Base-by-base conservation (phyloP, 2,797 vertebrate species). In the Phyllotis vaccarum region DNA sequence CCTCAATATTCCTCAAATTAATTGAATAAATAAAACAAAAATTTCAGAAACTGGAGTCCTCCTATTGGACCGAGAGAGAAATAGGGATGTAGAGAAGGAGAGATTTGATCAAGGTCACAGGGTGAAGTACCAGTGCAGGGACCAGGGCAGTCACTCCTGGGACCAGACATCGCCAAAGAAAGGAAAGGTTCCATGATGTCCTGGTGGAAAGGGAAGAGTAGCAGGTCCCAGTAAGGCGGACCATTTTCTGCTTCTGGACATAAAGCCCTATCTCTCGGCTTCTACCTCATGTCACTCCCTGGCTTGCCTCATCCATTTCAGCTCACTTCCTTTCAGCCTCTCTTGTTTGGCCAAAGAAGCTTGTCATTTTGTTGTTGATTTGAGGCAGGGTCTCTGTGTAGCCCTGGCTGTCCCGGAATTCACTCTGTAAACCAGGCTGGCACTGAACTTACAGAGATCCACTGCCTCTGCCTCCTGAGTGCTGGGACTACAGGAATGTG, bases 1-100 rank as follows among this genome's bases (percentile, higher is more conserved):
- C 86, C 70, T 86, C 86, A 86, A 40, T 70, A 90, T 76, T 78
- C 92, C 85, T 88, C 66, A 21, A 62, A 86, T 68, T 86, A 88
- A 40, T 11, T 74, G 60, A 76, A n/a, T 82, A 52, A 76, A 24
- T 82, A 43, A 86, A 60, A 40, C 31, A 40, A 56, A 62, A 17
- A 40, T 37, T 34, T 56, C 37, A 78, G 43, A 52, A 81, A 40
- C 37, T 6, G 40, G 58, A 88, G 56, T 9, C n/a, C 16, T 93
- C n/a, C 72, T 92, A 40, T 68, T 22, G 54, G 85, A 66, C 12
- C 74, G 62, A 66, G 46, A 37, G 56, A 49, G 16, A 81, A 90
- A 58, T 37, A 46, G 21, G 49, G 34, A 4, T 49, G 11, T 40
- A n/a, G 34, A 90, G 56, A 83, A 68, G 49, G 56, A 87, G 86